Evolutionary conservation across 2,888 invertebrate genomes (phyloP).

Genomic region (Prosapia bicincta): DNA sequence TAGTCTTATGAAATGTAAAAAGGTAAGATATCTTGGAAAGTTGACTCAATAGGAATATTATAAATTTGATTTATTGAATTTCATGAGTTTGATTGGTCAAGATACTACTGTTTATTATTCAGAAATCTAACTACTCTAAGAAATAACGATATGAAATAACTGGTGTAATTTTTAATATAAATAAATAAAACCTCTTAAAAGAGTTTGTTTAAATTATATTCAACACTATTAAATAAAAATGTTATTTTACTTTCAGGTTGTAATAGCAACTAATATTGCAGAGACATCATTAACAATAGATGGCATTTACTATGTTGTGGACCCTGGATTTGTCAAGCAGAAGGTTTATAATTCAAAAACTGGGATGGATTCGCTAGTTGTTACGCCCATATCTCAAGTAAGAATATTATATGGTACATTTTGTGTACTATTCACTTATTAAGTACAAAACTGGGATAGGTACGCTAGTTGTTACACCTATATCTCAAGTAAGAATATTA

Average conservation of each 20-base stretch:
- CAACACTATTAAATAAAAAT: background rate
- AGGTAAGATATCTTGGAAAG: no score
- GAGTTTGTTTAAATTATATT: background rate
- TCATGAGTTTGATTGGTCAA: no score
- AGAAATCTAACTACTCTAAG: no score
- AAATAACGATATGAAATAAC: no score
- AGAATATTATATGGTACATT: constrained; percentile 24
- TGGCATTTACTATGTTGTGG: constrained; percentile 98
- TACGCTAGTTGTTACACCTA: constrained; percentile 96
- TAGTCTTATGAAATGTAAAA: no score
- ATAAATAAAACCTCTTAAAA: no score
- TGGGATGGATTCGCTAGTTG: constrained; percentile 98
- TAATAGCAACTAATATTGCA: constrained; percentile 98
- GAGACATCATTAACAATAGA: constrained; percentile 99
- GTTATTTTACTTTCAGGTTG: constrained; percentile 55
- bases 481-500: constrained; percentile 69
- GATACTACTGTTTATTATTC: no score
- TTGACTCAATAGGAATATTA: no score
- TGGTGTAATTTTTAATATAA: no score
- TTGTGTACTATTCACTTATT: no score
- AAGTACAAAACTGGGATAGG: constrained; percentile 99
- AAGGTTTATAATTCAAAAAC: constrained; percentile 98
- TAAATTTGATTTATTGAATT: no score
- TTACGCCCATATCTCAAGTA: constrained; percentile 96
- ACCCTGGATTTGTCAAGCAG: constrained; percentile 99